Base-by-base conservation (phyloP, 2,113 vertebrate genomes). In the Bubo bubo region DNA sequence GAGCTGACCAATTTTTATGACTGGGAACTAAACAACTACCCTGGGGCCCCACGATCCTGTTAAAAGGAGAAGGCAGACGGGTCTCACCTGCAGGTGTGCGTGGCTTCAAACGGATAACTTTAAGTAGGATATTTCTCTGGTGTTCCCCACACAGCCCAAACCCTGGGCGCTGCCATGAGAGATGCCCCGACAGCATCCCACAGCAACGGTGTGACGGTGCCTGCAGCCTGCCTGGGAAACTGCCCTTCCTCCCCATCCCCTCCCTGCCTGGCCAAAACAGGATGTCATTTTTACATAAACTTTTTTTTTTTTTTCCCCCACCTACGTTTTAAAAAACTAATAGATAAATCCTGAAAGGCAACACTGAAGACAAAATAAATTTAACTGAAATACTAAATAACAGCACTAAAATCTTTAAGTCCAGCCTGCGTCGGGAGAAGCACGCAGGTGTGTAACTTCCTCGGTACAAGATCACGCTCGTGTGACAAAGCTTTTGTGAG, bases 381-480 rank as follows among this genome's bases (percentile, higher is more conserved):
- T 83, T 24, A 41, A 24, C 30, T n/a, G 52, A 52, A 81, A 45
- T 9, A 34, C 28, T 0, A 5, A 41, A 37, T 14, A 66, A n/a
- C 34, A 53, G 11, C 24, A 52, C 9, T 27, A 28, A 45, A 22
- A 34, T 24, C 83, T 55, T 45, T 6, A n/a, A 55, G n/a, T 6
- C 41, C 55, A 71, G 18, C 71, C 67, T 50, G 45, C 7, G 1
- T n/a, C 6, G 1, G 32, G 39, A 72, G 37, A 32, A 43, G 41
- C 4, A 5, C 0, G 6, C 39, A 10, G 63, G 9, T 74, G 63
- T 16, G 64, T 16, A n/a, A 16, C 43, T 47, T n/a, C 55, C 52
- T 74, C 7, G 2, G n/a, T 39, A n/a, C 11, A 23, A 30, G 39
- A 26, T n/a, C 1, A 0, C 9, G 2, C 20, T 58, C 6, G 12